A percentile compares a stretch with the other conserved stretches of the same genome.
phyloP scores from a whole-genome alignment of 2,113 vertebrate species.

The Mugil cephalus region DNA sequence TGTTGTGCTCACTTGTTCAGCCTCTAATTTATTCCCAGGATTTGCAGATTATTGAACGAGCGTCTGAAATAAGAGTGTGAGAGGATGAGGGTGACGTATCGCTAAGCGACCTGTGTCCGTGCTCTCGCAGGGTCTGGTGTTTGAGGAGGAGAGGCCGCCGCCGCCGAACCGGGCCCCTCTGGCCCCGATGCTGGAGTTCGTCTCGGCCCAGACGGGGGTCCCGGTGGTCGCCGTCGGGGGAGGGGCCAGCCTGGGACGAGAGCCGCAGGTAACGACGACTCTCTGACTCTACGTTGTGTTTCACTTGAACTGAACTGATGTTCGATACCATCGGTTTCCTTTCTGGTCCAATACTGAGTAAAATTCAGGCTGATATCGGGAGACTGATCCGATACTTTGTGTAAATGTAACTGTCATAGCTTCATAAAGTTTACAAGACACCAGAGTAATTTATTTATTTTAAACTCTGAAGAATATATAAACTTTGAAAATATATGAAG shows the following conservation, averaged over 20 bases:
- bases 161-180: slow-evolving; percentile 85
- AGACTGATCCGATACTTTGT: too few species aligned
- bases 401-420: too few species aligned
- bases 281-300: slow-evolving; percentile 39
- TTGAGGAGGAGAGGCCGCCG: slow-evolving; percentile 90
- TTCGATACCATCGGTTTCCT: too few species aligned
- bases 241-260: slow-evolving; percentile 92
- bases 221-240: slow-evolving; percentile 94
- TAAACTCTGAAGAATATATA: too few species aligned
- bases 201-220: slow-evolving; percentile 94
- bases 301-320: slow-evolving; percentile 7
- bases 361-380: too few species aligned
- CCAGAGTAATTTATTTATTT: too few species aligned
- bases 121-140: slow-evolving; percentile 89
- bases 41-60: background rate
- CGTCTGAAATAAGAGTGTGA: background rate
- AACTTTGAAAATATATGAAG: too few species aligned
- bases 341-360: too few species aligned
- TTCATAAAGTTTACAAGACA: too few species aligned
- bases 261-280: slow-evolving; percentile 89
- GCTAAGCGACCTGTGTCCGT: slow-evolving; percentile 5
- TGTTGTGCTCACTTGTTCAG: slow-evolving; percentile 2
- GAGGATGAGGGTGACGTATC: slow-evolving; percentile 32
- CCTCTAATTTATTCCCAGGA: slow-evolving; percentile 7
- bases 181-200: slow-evolving; percentile 95